Evolutionary conservation across 2,888 invertebrate genomes (phyloP), one percentile per base, ranked within the genome.

Genomic region (Euclidia mi): DNA sequence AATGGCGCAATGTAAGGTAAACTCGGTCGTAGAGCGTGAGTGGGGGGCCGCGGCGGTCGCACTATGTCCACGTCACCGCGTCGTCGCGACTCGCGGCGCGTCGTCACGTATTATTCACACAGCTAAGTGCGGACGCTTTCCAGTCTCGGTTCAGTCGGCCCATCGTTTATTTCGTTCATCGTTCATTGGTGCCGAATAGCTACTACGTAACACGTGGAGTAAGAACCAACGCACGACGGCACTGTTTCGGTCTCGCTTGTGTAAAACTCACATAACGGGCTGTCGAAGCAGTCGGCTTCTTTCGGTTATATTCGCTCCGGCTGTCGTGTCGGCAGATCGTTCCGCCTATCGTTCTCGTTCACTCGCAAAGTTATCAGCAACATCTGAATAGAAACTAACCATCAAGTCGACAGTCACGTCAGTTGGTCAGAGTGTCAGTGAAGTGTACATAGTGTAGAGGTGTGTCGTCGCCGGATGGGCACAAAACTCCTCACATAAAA

Each of bases 401-500:
- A 59, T 61, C 63, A 59, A 59, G 60, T 68, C 65, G 73, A 57
- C 3, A 32, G 65, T 65, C 53, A 58, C 45, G 52, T 66, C 64
- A 61, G 40, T 57, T 44, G 42, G 60, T 73, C 56, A 71, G 20
- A 25, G 72, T 79, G 74, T 74, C 71, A 73, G 70, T 71, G 62
- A 44, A 60, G 79, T 80, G 72, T 70, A 45, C 32, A 56, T 42
- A 59, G 66, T 66, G 73, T 45, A 34, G 71, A 65, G 76, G 79
- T 78, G 84, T 76, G 71, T 64, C 61, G 70, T 58, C 60, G 65
- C 63, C 74, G 78, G 76, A 79, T 80, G 70, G 71, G 64, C 71
- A 66, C 52, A 62, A 74, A 65, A 72, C 67, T 72, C 62, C 63
- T 78, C 59, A 80, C 69, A 79, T 77, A 74, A 81, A 82, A 76